Evolutionary conservation across 2,113 vertebrate species (phyloP), one percentile per base, ranked within the genome.

Genomic region (Nothocercus nigrocapillus): DNA sequence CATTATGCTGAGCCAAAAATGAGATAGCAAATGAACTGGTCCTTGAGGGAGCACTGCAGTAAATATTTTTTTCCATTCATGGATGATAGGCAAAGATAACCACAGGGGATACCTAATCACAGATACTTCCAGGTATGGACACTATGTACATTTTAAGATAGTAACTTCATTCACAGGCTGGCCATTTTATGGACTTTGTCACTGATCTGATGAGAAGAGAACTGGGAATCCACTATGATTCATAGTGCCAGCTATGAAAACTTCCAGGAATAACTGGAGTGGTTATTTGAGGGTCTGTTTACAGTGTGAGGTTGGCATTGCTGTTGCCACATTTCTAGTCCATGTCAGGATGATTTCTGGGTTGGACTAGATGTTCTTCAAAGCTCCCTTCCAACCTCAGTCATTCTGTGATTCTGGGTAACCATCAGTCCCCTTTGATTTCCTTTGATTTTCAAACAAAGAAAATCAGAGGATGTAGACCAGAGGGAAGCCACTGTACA

Each of bases 11-110:
- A 83, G 58, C 20, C 82, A 85, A 90, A 94, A 90, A 78, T 36
- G 32, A 82, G 69, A 86, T 90, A 88, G 53, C n/a, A 92, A 95
- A 93, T 68, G 28, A 95, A 32, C 64, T n/a, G 32, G 13, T 85
- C 51, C 68, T 84, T 79, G 19, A 73, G 82, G 53, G 76, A 95
- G 16, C 17, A 9, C 28, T 86, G 42, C 64, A 72, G 19, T 77
- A 70, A n/a, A 30, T 63, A 13, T 4, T 54, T 74, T 66, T 66
- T 78, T 15, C 51, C 66, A 12, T 32, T 49, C 79, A 56, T 3
- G 67, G 72, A 24, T 69, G 49, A 63, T 25, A 82, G 34, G 21
- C 12, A 2, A n/a, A 89, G 53, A 47, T 42, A 61, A 8, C 20
- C 16, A 36, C 25, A 11, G 44, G 6, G 9, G 13, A 13, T 14